phyloP scores from a whole-genome alignment of 2,113 vertebrate genomes.

The Rhineura floridana region DNA sequence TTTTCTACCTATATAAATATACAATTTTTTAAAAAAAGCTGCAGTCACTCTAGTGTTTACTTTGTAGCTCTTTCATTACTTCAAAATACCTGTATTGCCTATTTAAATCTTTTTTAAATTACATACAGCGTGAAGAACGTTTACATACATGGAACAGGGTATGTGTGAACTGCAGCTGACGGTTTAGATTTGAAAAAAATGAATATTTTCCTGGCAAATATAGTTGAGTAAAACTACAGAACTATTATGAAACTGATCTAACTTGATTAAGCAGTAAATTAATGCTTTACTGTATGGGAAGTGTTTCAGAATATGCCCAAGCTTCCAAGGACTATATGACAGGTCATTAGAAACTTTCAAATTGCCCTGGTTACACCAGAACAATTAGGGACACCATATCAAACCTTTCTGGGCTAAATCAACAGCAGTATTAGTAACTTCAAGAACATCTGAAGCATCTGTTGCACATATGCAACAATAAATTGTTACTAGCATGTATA shows the following conservation, averaged over 20 bases:
- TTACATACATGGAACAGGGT: neutral
- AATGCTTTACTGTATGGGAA: neutral
- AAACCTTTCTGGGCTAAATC: neutral
- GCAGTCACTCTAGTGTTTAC: neutral
- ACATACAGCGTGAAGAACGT: neutral
- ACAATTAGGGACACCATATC: neutral
- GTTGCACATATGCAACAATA: neutral
- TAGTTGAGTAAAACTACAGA: neutral
- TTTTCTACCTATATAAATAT: conserved; percentile 88
- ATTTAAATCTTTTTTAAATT: neutral
- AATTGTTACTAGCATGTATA: neutral
- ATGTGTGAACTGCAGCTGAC: no score
- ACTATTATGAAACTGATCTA: neutral
- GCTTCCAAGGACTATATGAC: neutral
- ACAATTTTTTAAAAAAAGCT: neutral
- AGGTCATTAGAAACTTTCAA: neutral
- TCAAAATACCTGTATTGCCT: neutral
- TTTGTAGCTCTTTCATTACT: neutral
- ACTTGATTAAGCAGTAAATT: neutral
- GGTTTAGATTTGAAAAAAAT: neutral
- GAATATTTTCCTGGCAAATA: neutral
- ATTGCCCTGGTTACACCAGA: neutral
- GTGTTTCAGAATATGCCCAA: neutral
- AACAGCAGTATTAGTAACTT: neutral
- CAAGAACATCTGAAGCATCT: neutral